phyloP scores from a whole-genome alignment of 2,797 vertebrate species.

The Lithobates sylvaticus region DNA sequence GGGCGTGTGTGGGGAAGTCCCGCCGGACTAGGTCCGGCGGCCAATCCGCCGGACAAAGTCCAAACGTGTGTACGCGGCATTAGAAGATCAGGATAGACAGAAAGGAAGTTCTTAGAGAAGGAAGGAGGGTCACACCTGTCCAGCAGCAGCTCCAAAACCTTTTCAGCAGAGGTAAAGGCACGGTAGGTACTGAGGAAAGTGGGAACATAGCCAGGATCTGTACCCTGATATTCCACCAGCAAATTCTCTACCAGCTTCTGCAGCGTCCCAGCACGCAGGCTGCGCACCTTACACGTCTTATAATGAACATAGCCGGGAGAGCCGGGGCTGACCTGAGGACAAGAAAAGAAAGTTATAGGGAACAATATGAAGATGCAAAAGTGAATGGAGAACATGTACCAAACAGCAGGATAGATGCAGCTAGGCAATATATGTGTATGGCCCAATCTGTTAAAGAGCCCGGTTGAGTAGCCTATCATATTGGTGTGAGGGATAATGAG shows the following conservation, averaged over 20 bases:
- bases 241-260: slow-evolving; percentile 79
- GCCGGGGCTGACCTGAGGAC: not conserved
- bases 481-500: not conserved
- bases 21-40: no score
- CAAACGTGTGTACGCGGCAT: no score
- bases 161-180: slow-evolving; percentile 77
- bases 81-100: not conserved
- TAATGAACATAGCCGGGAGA: slow-evolving; percentile 81
- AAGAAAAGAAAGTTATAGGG: not conserved
- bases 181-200: slow-evolving; percentile 88
- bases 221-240: slow-evolving; percentile 74
- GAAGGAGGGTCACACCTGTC: slow-evolving; percentile 71
- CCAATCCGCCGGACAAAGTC: no score
- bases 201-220: slow-evolving; percentile 78
- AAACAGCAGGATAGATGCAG: not conserved
- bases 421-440: no score
- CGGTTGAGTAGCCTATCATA: no score
- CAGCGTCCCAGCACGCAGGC: slow-evolving; percentile 82
- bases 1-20: no score
- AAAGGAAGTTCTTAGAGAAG: not conserved
- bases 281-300: slow-evolving; percentile 85
- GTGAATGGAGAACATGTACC: no score
- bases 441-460: no score
- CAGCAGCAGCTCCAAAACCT: slow-evolving; percentile 83
- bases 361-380: no score